phyloP scores from a whole-genome alignment of 2,888 invertebrate genomes.

The Cephus runcator region DNA sequence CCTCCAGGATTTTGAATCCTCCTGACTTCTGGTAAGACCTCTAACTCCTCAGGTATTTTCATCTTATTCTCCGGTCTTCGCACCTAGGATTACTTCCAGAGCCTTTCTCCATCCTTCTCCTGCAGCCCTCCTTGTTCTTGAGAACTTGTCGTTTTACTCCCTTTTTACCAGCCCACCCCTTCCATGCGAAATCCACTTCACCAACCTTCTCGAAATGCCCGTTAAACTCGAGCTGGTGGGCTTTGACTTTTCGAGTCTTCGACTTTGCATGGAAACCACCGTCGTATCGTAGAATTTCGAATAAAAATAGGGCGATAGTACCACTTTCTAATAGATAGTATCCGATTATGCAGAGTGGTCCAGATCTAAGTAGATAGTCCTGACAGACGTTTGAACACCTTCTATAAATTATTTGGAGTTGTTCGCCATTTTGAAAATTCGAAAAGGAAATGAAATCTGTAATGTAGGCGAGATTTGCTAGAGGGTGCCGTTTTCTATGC shows the following conservation, averaged over 20 bases:
- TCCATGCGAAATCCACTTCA: constrained; percentile 29
- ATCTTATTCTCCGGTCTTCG: constrained; percentile 60
- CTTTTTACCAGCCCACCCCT: not conserved
- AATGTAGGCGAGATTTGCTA: too few species aligned
- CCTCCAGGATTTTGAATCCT: not conserved
- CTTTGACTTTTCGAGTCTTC: not conserved
- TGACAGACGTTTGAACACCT: too few species aligned
- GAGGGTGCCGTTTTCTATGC: constrained; percentile 47
- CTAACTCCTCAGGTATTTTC: constrained; percentile 65
- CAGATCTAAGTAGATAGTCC: too few species aligned
- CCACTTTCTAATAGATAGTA: too few species aligned
- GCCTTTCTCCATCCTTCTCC: constrained; percentile 30
- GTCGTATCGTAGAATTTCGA: too few species aligned
- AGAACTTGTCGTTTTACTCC: constrained; percentile 52
- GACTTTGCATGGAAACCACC: too few species aligned
- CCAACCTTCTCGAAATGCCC: constrained; percentile 50
- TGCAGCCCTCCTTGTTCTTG: constrained; percentile 19
- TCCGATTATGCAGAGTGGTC: too few species aligned
- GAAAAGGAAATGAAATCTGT: too few species aligned
- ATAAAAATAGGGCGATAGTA: too few species aligned
- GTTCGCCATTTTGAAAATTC: too few species aligned
- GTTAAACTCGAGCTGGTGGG: constrained; percentile 35
- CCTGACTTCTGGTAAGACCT: constrained; percentile 52
- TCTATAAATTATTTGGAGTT: too few species aligned
- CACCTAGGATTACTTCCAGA: constrained; percentile 59